Percentiles rank a stretch among this genome's conserved stretches.
phyloP scores from a whole-genome alignment of 64 coral and sea anemone species.

The Montipora sp. region DNA sequence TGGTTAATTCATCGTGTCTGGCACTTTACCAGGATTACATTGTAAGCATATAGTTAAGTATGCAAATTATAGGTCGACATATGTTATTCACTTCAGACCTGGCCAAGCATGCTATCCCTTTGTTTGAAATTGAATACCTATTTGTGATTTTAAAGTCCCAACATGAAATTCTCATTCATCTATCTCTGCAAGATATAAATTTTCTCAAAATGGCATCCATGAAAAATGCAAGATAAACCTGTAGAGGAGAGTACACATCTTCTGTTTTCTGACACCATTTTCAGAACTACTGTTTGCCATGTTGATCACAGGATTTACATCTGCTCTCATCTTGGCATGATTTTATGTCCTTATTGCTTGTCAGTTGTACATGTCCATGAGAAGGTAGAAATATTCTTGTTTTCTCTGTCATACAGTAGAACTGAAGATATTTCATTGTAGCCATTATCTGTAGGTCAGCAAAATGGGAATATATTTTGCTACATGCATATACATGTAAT shows the following conservation, averaged over 20 bases:
- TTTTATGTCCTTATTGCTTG: conserved; percentile 7
- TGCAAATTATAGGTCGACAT: neutral
- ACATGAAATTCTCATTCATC: neutral
- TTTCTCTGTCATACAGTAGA: neutral
- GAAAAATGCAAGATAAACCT: neutral
- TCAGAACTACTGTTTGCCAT: neutral
- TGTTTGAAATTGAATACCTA: too few species aligned
- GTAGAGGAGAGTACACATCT: neutral
- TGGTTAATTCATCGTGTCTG: neutral
- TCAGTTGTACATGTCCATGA: neutral
- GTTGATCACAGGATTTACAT: conserved; percentile 2
- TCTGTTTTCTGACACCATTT: conserved; percentile 32
- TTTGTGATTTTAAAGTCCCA: neutral
- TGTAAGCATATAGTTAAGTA: neutral
- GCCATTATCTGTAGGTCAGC: too few species aligned
- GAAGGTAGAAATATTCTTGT: conserved; percentile 9
- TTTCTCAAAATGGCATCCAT: neutral
- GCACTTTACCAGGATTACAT: neutral
- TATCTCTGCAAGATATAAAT: neutral
- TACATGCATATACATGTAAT: too few species aligned
- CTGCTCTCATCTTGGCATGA: neutral
- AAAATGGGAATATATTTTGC: neutral
- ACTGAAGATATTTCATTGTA: neutral
- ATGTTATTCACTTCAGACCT: too few species aligned
- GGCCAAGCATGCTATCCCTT: too few species aligned